Evolutionary conservation across 2,113 vertebrate genomes (phyloP), one percentile per base, ranked within the genome.

Genomic region (Bombycilla garrulus): DNA sequence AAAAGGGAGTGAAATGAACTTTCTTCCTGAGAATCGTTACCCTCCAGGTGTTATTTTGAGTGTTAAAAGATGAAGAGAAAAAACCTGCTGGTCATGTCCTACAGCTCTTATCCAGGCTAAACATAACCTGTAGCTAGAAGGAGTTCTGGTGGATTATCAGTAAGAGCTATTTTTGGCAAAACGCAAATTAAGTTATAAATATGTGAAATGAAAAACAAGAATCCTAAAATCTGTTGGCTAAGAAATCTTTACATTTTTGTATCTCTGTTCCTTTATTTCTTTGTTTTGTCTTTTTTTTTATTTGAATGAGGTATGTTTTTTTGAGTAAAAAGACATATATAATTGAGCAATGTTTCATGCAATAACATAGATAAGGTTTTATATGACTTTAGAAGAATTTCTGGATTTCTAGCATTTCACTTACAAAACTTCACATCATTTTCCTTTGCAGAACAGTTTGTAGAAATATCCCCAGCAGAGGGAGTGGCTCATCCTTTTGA

Each of bases 401-500:
- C 60, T 65, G 42, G 5, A 22, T 58, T 74, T 78, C 57, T 51
- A 69, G 4, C 29, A 15, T 61, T 92, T 74, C 19, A 3, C 24
- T 82, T 36, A 58, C 57, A 51, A 91, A 78, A 38, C 15, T 62
- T 67, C 38, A 31, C 12, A 70, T 29, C 16, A 0, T 86, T 91
- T 91, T 73, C 36, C 36, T 70, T 88, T 90, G 65, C 53, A 79
- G 44, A 72, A 29, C 28, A 90, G 70, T 83, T 86, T 90, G 56
- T 22, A 81, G 95, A 91, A 94, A 88, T 93, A 91, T 94, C 90
- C 93, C 96, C 95, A 93, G 86, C 67, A 95, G 97, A 97, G 96
- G 92, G 94, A 95, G 93, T 81, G 82, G 72, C 92, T 95, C 76
- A 42, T 95, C 90, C 74, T 70, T 79, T 77, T 70, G 31, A 45